Evolutionary conservation across 2,888 invertebrate genomes (phyloP).

Genomic region (Harmothoe impar): DNA sequence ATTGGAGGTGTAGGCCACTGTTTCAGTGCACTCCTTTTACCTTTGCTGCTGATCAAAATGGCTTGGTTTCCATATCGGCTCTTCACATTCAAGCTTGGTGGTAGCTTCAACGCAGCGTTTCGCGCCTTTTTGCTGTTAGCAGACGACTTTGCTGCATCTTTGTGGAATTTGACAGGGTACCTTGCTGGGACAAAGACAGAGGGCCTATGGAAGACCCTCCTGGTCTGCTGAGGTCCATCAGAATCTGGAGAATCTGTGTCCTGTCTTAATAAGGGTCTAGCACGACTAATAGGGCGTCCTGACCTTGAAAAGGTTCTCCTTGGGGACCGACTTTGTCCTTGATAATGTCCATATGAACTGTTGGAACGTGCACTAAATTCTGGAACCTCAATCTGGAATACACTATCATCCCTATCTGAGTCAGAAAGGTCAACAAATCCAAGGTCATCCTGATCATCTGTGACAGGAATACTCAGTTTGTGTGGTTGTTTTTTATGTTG

Average conservation of each 20-base stretch:
- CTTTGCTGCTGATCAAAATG: not conserved
- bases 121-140: not conserved
- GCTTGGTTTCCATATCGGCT: conserved; percentile 12
- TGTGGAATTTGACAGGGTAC: conserved; percentile 18
- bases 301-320: not conserved
- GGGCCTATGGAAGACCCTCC: not conserved
- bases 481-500: not conserved
- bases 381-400: not conserved
- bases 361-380: not conserved
- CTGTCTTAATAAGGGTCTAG: not conserved
- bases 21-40: conserved; percentile 11
- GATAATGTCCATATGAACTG: not conserved
- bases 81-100: conserved; percentile 5
- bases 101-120: conserved; percentile 24
- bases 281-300: not conserved
- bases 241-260: not conserved
- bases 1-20: conserved; percentile 39
- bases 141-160: not conserved
- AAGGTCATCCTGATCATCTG: conserved; percentile 32
- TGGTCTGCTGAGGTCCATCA: not conserved
- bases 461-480: not conserved
- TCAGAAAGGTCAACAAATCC: conserved; percentile 27
- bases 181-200: conserved; percentile 10
- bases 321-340: not conserved
- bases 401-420: not conserved